Evolutionary conservation across 2,888 invertebrate genomes (phyloP), one percentile per base, ranked within the genome.

Genomic region (Euplagia quadripunctaria): DNA sequence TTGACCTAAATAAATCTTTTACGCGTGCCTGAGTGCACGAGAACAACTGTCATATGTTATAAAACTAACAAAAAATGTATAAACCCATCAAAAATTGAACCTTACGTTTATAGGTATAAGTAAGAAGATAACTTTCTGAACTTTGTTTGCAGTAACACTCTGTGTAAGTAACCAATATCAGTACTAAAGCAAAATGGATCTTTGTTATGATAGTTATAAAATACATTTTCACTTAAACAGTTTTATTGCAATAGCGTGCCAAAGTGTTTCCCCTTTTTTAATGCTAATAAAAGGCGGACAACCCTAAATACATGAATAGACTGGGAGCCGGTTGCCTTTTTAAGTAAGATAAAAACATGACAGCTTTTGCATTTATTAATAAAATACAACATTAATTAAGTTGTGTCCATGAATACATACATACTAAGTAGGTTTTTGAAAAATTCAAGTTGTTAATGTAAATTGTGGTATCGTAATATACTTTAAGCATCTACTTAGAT

Each of bases 1-100:
- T 80, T 89, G 89, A 91, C 90, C 90, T 86, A 88, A 74, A 89
- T 91, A 88, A 87, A 89, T 89, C 86, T 86, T 88, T 86, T 81
- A 86, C 77, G 84, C 73, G 31, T 71, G 72, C 72, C 75, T 73
- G 71, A 70, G 72, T 75, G 75, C 81, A 73, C 76, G 75, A 63
- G 76, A 75, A 81, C 74, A 72, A 81, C 82, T 82, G 78, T 78
- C 73, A 65, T 63, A 73, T 70, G 16, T 8, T 43, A 17, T 5
- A 70, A 72, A 67, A 71, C 55, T 0, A 20, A 12, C 3, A 42
- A 52, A 71, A 4, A 6, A 4, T 11, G n/a, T 46, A 9, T n/a
- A 41, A 68, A 9, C 7, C 14, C 46, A 31, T 49, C 31, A 11
- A 5, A 79, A 72, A 70, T 58, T 68, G 0, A 68, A 5, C 72